These are phyloP conservation scores for Archegozetes longisetosus DNA, from an alignment of 1,140 invertebrate genomes.

Conservation along the genomic window DNA sequence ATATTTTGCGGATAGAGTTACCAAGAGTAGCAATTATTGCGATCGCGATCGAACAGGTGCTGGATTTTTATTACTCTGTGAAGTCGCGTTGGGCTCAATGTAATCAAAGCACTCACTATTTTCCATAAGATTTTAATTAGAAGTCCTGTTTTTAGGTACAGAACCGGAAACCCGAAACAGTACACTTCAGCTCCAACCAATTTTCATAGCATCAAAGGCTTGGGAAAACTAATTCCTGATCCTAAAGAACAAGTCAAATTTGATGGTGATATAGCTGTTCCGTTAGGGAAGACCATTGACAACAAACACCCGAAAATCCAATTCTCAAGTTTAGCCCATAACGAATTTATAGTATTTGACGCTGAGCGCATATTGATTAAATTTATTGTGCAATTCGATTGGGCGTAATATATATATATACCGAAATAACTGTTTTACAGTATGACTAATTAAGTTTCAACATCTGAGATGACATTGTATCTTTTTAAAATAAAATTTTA, in stretches of 20 bases:
- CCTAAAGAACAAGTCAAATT: not conserved
- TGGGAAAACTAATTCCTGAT: not conserved
- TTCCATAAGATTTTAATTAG: not conserved
- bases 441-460: too few relatives aligned
- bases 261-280: not conserved
- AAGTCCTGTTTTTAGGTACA: too few relatives aligned
- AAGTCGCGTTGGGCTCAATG: not conserved
- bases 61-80: not conserved
- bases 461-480: too few relatives aligned
- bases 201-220: not conserved
- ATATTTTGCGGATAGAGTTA: not conserved
- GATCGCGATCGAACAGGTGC: not conserved
- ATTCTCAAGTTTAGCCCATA: not conserved
- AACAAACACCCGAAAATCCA: not conserved
- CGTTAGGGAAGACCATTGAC: not conserved
- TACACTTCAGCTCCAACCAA: not conserved
- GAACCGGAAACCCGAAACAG: not conserved
- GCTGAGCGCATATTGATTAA: too few relatives aligned
- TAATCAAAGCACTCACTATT: not conserved
- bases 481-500: too few relatives aligned
- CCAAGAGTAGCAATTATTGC: not conserved
- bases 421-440: too few relatives aligned
- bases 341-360: not conserved
- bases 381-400: too few relatives aligned
- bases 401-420: too few relatives aligned